Conservation (phyloP, 2,113 vertebrate genomes). For the Craseonycteris thonglongyai region DNA sequence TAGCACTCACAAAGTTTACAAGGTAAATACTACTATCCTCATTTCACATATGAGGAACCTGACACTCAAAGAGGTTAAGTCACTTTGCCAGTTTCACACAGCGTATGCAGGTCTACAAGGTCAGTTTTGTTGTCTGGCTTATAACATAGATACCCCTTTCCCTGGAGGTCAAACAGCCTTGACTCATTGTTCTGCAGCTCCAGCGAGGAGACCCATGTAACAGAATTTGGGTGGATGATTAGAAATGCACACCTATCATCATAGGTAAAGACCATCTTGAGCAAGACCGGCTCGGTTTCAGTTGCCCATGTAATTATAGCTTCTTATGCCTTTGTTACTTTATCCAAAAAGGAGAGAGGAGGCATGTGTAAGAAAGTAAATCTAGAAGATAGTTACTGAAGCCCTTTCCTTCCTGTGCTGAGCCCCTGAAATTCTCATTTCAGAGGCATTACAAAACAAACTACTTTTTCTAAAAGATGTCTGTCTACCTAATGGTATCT, state of each 20-base stretch:
- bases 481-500: background rate
- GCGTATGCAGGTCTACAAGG: background rate
- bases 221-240: background rate
- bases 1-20: background rate
- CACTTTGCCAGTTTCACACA: background rate
- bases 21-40: background rate
- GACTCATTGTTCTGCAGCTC: background rate
- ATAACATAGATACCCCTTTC: background rate
- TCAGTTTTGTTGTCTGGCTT: background rate
- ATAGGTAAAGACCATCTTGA: background rate
- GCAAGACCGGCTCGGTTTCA: background rate
- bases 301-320: background rate
- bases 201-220: background rate
- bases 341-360: background rate
- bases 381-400: background rate
- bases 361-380: background rate
- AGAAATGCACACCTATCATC: background rate
- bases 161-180: background rate
- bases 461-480: background rate
- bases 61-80: background rate
- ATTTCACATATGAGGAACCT: background rate
- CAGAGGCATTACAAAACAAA: background rate
- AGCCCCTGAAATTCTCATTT: slow-evolving; percentile 8
- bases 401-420: background rate
- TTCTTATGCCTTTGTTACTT: background rate